Conservation (phyloP, 1,140 invertebrate genomes). For the Aphis gossypii region DNA sequence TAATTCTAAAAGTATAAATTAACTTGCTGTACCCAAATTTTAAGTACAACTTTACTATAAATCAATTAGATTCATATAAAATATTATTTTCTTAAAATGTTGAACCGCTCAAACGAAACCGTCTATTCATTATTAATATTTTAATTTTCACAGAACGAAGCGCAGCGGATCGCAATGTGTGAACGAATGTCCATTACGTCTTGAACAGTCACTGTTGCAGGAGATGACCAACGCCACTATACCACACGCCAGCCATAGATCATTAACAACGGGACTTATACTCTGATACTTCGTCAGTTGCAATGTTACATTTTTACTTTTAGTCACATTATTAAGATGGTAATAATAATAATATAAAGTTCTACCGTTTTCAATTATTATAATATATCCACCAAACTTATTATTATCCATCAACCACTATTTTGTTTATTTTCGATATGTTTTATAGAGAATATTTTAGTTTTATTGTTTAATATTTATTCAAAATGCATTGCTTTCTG, state of each 20-base stretch:
- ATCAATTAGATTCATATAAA: too few species aligned
- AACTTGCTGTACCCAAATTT: too few species aligned
- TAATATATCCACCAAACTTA: background rate
- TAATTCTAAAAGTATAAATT: too few species aligned
- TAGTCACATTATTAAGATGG: background rate
- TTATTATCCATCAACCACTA: background rate
- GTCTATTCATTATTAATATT: too few species aligned
- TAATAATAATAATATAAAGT: background rate
- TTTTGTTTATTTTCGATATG: background rate
- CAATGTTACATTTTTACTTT: background rate
- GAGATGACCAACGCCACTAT: background rate
- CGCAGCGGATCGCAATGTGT: conserved; percentile 46
- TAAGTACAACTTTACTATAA: too few species aligned
- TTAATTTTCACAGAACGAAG: conserved; percentile 4
- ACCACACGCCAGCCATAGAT: background rate
- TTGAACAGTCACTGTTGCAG: background rate
- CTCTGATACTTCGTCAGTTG: background rate
- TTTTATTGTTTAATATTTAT: background rate
- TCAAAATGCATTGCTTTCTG: conserved; percentile 21
- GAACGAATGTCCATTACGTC: conserved; percentile 34
- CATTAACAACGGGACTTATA: background rate
- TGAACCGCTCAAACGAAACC: too few species aligned
- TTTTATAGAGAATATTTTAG: background rate
- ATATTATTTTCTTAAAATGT: too few species aligned
- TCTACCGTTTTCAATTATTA: background rate